Conservation (phyloP, 2,888 invertebrate species). For the Prosopocoilus inquinatus region DNA sequence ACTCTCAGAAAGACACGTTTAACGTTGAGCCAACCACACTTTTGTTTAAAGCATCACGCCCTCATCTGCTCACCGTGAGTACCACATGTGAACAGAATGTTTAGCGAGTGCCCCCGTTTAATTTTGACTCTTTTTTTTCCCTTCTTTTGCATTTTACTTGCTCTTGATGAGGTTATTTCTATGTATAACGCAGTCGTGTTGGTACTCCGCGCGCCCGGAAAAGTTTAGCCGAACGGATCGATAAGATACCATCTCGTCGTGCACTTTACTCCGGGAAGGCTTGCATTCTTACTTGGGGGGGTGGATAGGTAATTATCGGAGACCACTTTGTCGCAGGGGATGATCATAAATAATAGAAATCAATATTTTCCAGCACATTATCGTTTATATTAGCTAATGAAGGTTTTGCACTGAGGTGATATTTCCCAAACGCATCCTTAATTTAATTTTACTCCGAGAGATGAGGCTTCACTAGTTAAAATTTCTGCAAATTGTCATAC, state of each 20-base stretch:
- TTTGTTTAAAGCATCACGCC: too few relatives aligned
- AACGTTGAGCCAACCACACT: too few relatives aligned
- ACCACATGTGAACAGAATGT: not conserved
- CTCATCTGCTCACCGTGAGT: too few relatives aligned
- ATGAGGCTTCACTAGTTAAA: too few relatives aligned
- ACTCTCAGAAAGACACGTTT: too few relatives aligned
- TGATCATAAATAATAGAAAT: conserved; percentile 17
- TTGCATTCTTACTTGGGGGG: conserved; percentile 34
- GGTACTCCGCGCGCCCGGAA: not conserved
- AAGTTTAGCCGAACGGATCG: conserved; percentile 4
- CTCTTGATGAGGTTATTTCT: conserved; percentile 16
- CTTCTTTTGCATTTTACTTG: conserved; percentile 12
- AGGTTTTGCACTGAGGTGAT: too few relatives aligned
- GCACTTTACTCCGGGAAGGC: conserved; percentile 28
- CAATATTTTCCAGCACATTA: conserved; percentile 5
- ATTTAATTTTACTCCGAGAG: not conserved
- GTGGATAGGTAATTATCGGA: conserved; percentile 37
- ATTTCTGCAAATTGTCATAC: too few relatives aligned
- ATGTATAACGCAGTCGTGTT: conserved; percentile 13
- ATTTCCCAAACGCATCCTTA: conserved; percentile 6
- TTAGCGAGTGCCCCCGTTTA: not conserved
- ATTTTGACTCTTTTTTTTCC: conserved; percentile 1
- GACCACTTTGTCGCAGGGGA: conserved; percentile 34
- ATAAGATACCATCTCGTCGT: conserved; percentile 3
- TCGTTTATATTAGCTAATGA: not conserved